phyloP scores from a whole-genome alignment of 2,797 vertebrate genomes.

The Lagocephalus sceleratus region DNA sequence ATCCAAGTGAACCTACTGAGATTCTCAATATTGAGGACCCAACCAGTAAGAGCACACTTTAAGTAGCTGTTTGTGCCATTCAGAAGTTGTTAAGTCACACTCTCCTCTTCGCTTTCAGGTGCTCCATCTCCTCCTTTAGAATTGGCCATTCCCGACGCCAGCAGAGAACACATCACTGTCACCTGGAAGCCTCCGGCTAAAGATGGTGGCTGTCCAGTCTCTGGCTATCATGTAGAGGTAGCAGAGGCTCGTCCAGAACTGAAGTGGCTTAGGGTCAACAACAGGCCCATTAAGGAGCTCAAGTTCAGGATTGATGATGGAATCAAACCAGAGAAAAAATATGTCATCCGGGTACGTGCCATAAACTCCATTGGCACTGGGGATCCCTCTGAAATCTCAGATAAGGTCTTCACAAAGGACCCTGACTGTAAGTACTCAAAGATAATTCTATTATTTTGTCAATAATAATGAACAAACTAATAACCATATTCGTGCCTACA shows the following conservation, averaged over 20 bases:
- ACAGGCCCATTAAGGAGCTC: slow-evolving; percentile 90
- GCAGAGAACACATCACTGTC: slow-evolving; percentile 91
- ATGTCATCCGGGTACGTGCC: slow-evolving; percentile 92
- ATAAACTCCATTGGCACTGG: slow-evolving; percentile 93
- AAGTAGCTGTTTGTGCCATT: not conserved
- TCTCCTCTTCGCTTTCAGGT: slow-evolving; percentile 62
- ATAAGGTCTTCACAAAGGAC: slow-evolving; percentile 94
- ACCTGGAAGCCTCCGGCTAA: slow-evolving; percentile 93
- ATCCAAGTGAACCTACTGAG: slow-evolving; percentile 95
- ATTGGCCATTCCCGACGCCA: slow-evolving; percentile 86
- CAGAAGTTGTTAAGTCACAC: not conserved
- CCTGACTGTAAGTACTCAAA: slow-evolving; percentile 84
- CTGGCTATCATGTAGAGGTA: slow-evolving; percentile 95
- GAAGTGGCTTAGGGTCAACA: slow-evolving; percentile 96
- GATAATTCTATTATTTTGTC: not conserved
- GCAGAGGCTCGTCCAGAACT: slow-evolving; percentile 92
- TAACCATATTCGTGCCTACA: slow-evolving; percentile 40
- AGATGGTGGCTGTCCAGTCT: slow-evolving; percentile 90
- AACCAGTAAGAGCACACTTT: slow-evolving; percentile 77
- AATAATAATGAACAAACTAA: not conserved
- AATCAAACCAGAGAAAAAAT: slow-evolving; percentile 95
- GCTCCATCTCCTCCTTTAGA: slow-evolving; percentile 91
- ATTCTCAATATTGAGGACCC: slow-evolving; percentile 89
- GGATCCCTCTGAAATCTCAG: slow-evolving; percentile 92
- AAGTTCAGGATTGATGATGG: slow-evolving; percentile 92